Evolutionary conservation across 2,797 vertebrate genomes (phyloP).

Genomic region (Sebastes umbrosus): DNA sequence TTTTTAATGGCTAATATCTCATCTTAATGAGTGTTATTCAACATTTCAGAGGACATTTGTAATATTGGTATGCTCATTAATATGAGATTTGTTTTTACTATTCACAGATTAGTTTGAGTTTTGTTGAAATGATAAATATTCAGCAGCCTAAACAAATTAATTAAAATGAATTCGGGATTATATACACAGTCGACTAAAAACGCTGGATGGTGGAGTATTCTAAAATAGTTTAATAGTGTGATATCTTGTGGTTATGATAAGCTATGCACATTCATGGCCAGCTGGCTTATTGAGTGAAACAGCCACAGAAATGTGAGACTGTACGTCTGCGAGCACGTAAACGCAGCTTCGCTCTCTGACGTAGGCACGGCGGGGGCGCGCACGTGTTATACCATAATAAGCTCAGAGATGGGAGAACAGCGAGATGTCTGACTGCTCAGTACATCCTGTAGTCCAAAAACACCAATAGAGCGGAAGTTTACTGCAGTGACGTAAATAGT

Average conservation of each 20-base stretch:
- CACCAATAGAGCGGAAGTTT: conserved; percentile 25
- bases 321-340: conserved; percentile 16
- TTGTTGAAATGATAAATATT: neutral
- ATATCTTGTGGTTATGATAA: neutral
- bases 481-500: neutral
- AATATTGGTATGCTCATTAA: neutral
- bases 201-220: neutral
- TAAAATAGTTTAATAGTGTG: neutral
- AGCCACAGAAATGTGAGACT: neutral
- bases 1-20: too few species aligned
- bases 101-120: neutral
- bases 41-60: neutral
- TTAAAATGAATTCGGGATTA: neutral
- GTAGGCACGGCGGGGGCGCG: conserved; percentile 16
- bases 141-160: neutral
- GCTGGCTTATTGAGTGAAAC: neutral
- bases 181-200: neutral
- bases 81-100: neutral
- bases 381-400: conserved; percentile 7
- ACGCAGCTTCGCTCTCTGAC: conserved; percentile 5
- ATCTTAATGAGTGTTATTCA: too few species aligned
- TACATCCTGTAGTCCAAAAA: neutral
- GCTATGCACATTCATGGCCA: neutral
- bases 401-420: conserved; percentile 10
- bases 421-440: conserved; percentile 1